Evolutionary conservation across 1,140 invertebrate genomes (phyloP), one percentile per base, ranked within the genome.

Genomic region (Lasioglossum albipes): DNA sequence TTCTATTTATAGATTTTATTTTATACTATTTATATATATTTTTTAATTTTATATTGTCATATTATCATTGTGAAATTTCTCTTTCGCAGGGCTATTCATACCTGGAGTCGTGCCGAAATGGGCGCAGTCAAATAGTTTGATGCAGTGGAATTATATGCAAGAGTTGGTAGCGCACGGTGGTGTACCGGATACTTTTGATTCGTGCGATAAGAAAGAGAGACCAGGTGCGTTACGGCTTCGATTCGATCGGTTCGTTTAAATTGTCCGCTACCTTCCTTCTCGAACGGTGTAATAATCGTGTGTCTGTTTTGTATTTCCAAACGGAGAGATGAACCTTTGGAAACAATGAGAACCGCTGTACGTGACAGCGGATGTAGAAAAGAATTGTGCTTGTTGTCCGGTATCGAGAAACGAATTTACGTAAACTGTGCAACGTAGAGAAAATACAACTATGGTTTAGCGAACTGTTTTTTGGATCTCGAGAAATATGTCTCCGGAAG

Each of bases 101-200:
- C 81, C 85, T 89, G 89, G 81, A 89, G 87, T 87, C 78, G 90
- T 91, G 87, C 89, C 91, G 75, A 84, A 88, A 85, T 91, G 91
- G 92, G 92, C 91, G 89, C 89, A 90, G 82, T 82, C 89, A 86
- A 82, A 89, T 66, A 79, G 85, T 89, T 87, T 82, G 71, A 82
- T 84, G 67, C 78, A 86, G 81, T 89, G 89, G 87, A 84, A 89
- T 80, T 78, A 85, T 77, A 81, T 84, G 64, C 84, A 80, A 86
- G 87, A 90, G 82, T 86, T 91, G 84, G 80, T 92, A 92, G 85
- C 90, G 88, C 80, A 78, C 71, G 87, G 87, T 78, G 73, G 81
- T 70, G 66, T 77, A 62, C 62, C 77, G 9, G 27, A 81, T 62
- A 62, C 68, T 79, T 41, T 74, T 61, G n/a, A 74, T 59, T 77